Percentiles rank a stretch among this genome's conserved stretches.
Conservation (phyloP, 2,888 invertebrate species). For the Cerceris rybyensis region DNA sequence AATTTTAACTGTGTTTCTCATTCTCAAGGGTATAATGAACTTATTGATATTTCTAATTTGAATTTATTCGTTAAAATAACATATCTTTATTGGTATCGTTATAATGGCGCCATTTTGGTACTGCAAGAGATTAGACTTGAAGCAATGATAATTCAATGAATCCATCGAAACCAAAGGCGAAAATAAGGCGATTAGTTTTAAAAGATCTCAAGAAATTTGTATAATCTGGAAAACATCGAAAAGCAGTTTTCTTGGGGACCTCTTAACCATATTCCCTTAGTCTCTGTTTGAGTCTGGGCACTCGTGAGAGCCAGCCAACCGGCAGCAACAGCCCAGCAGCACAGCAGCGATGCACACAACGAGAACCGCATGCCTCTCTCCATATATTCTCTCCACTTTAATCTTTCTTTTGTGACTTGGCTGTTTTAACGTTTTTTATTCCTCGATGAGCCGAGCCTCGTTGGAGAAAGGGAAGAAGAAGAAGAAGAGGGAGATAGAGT, state of each 20-base stretch:
- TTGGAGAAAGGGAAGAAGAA: conserved; percentile 24
- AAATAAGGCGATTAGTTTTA: neutral
- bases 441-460: conserved; percentile 68
- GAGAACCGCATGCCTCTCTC: conserved; percentile 67
- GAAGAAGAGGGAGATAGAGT: conserved; percentile 11
- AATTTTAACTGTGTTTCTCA: too few relatives aligned
- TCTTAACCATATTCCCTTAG: conserved; percentile 15
- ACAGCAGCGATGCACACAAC: conserved; percentile 44
- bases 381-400: conserved; percentile 74
- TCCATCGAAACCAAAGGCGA: neutral
- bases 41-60: too few relatives aligned
- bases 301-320: conserved; percentile 36
- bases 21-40: too few relatives aligned
- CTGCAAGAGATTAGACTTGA: too few relatives aligned
- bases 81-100: too few relatives aligned
- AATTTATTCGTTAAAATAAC: too few relatives aligned
- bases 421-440: conserved; percentile 79
- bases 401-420: conserved; percentile 80
- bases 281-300: conserved; percentile 17
- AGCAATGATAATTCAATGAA: neutral
- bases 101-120: too few relatives aligned
- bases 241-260: conserved; percentile 30
- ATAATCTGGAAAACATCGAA: conserved; percentile 10
- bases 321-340: conserved; percentile 15
- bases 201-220: conserved; percentile 20